Evolutionary conservation across 2,888 invertebrate genomes (phyloP).

Genomic region (Drosophila lutescens): DNA sequence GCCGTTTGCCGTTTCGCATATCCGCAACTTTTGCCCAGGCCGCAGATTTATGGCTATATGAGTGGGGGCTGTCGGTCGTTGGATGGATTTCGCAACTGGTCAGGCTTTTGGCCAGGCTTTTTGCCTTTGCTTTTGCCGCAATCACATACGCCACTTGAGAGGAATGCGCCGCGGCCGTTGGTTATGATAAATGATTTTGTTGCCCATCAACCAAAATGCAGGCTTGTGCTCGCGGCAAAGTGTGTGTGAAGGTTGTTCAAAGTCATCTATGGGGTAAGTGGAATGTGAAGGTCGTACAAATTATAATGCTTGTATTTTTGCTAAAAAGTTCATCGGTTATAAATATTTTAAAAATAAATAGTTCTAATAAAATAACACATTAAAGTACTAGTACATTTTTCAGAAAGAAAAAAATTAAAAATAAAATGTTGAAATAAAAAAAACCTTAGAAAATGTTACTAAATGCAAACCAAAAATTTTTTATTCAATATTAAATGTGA

Average conservation of each 20-base stretch:
- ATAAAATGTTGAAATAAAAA: no score
- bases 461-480: no score
- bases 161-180: slow-evolving; percentile 65
- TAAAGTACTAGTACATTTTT: no score
- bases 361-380: no score
- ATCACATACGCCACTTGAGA: slow-evolving; percentile 73
- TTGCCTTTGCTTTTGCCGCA: slow-evolving; percentile 55
- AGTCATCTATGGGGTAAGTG: slow-evolving; percentile 58
- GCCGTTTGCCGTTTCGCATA: slow-evolving; percentile 71
- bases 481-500: no score
- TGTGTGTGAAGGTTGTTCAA: slow-evolving; percentile 66
- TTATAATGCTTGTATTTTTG: neutral
- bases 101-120: slow-evolving; percentile 5
- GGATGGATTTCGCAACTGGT: slow-evolving; percentile 15
- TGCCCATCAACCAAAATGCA: slow-evolving; percentile 37
- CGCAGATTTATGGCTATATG: slow-evolving; percentile 68
- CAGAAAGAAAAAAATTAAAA: no score
- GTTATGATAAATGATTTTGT: slow-evolving; percentile 78
- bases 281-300: neutral
- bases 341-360: no score
- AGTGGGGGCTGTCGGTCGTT: slow-evolving; percentile 5
- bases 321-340: no score
- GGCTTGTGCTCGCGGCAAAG: slow-evolving; percentile 10
- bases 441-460: no score
- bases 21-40: slow-evolving; percentile 61